phyloP scores from a whole-genome alignment of 2,888 invertebrate species.

The Mythimna ferrago region DNA sequence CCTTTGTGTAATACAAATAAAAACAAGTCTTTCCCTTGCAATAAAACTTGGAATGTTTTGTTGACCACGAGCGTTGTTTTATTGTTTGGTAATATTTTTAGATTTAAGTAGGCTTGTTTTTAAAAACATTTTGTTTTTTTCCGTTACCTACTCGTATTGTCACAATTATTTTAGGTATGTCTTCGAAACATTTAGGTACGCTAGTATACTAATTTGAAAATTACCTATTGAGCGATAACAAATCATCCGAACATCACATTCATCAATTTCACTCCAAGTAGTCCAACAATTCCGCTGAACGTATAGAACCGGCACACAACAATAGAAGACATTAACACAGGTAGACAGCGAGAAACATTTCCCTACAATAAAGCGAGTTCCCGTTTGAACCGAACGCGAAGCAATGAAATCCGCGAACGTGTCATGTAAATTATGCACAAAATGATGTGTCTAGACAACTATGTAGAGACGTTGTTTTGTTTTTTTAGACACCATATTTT shows the following conservation, averaged over 20 bases:
- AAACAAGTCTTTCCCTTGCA: background rate
- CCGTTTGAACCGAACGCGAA: background rate
- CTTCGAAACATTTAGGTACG: background rate
- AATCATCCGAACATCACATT: slow-evolving; percentile 1
- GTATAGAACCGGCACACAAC: background rate
- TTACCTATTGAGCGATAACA: background rate
- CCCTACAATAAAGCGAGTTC: slow-evolving; percentile 11
- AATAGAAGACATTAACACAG: slow-evolving; percentile 13
- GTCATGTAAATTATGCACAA: slow-evolving; percentile 9
- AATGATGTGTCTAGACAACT: background rate
- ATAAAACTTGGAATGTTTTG: background rate
- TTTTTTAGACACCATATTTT: background rate
- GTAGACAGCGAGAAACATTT: slow-evolving; percentile 23
- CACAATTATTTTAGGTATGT: too few species aligned
- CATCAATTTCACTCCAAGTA: slow-evolving; percentile 10
- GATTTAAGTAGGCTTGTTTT: background rate
- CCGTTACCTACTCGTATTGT: background rate
- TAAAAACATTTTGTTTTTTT: background rate
- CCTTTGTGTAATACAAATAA: slow-evolving; percentile 6
- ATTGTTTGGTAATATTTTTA: slow-evolving; percentile 7
- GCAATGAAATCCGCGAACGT: background rate
- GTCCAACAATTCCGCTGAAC: background rate
- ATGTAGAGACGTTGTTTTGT: background rate
- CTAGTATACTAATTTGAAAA: slow-evolving; percentile 16
- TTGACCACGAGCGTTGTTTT: background rate